A percentile compares a stretch with the other conserved stretches of the same genome.
Evolutionary conservation across 2,113 vertebrate species (phyloP).

Genomic region (Sorex araneus): DNA sequence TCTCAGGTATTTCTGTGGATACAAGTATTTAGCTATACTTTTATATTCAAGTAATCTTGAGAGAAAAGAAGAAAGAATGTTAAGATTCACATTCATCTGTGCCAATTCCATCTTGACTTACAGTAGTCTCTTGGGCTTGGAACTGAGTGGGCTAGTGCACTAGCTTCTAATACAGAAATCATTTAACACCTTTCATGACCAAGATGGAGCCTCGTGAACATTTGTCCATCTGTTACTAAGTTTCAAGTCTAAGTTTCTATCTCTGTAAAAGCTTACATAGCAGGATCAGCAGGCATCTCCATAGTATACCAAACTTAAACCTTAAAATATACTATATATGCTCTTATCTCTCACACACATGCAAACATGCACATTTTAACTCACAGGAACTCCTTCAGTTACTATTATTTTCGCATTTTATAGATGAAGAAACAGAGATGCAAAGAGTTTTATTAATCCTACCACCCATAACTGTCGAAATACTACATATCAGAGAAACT

Average conservation of each 20-base stretch:
- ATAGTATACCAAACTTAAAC: background rate
- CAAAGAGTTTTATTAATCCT: background rate
- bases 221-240: background rate
- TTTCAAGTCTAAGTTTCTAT: background rate
- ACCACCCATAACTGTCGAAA: background rate
- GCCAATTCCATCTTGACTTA: background rate
- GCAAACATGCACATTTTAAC: constrained; percentile 7
- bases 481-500: too few relatives aligned
- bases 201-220: constrained; percentile 51
- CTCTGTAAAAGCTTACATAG: background rate
- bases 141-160: background rate
- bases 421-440: constrained; percentile 22
- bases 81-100: background rate
- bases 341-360: background rate
- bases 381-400: background rate
- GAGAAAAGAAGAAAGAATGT: background rate
- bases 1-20: background rate
- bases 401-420: constrained; percentile 31
- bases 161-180: background rate
- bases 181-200: background rate
- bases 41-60: constrained; percentile 7
- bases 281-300: background rate
- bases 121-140: background rate
- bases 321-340: background rate
- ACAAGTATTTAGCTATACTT: background rate